Base-by-base conservation (phyloP, 1,140 invertebrate species). In the Drosophila seguyi region DNA sequence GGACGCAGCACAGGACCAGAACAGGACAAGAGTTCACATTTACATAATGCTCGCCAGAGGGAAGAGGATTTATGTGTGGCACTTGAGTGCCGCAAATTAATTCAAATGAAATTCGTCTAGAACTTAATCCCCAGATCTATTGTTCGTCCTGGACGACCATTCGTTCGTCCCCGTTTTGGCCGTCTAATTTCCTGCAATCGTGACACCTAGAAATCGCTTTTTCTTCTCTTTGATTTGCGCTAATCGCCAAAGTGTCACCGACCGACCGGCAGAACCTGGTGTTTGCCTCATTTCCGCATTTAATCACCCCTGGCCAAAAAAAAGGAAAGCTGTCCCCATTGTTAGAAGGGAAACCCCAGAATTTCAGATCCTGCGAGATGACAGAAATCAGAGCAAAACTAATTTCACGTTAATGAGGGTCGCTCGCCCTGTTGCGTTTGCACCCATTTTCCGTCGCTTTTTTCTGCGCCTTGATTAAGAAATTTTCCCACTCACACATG, bases 361-460 rank as follows among this genome's bases (percentile, higher is more conserved):
- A 55, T 50, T 68, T 55, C 71, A 82, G 66, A 47, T 67, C 6
- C 45, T 16, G 31, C 25, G 39, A 74, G 60, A 60, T 50, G 69
- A 38, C 77, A 85, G 66, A 76, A 88, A 88, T 90, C 84, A 79
- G 68, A 80, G 76, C 68, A 74, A 85, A 88, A 88, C 84, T 90
- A 88, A 88, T 88, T 88, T 88, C 90, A 79, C 85, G 71, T 91
- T 91, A 91, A 91, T 91, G 90, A 91, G 90, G 90, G 90, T 90
- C 74, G 74, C 62, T 68, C 31, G 73, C 57, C 82, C 74, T 75
- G n/a, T 60, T 56, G 56, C 60, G 58, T 65, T 47, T 67, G 68
- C 42, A 61, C 7, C 25, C 41, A 38, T 48, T 72, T 72, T 58
- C 45, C 48, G 47, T 16, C 42, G 42, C 48, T 42, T 62, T 72